Evolutionary conservation across 1,140 invertebrate genomes (phyloP).

Genomic region (Drosophila neocordata): DNA sequence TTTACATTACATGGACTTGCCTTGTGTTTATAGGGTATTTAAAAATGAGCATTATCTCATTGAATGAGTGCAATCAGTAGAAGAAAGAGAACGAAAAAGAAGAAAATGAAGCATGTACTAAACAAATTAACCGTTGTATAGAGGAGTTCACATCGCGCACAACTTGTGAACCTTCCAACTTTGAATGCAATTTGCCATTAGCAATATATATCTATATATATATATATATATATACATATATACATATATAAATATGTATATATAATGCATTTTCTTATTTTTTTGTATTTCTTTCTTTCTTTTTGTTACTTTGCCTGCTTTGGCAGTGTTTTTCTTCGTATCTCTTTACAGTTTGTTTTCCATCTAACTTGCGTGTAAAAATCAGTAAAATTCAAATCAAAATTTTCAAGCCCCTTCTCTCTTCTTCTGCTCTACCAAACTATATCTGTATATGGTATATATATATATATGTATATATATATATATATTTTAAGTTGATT

Average conservation of each 20-base stretch:
- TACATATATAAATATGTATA: background rate
- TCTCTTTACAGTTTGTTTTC: conserved; percentile 33
- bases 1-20: too few species aligned
- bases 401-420: background rate
- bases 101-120: conserved; percentile 22
- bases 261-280: background rate
- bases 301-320: conserved; percentile 1
- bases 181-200: conserved; percentile 6
- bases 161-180: conserved; percentile 1
- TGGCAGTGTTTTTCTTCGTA: conserved; percentile 13
- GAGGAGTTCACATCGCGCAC: conserved; percentile 35
- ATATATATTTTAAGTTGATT: conserved; percentile 47
- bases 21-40: too few species aligned
- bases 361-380: conserved; percentile 35
- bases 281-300: background rate
- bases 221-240: too few species aligned
- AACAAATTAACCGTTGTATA: conserved; percentile 40
- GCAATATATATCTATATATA: background rate
- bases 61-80: too few species aligned
- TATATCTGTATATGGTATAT: background rate
- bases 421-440: background rate
- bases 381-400: conserved; percentile 42
- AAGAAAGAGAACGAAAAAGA: conserved; percentile 10
- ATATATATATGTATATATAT: too few species aligned
- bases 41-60: too few species aligned